Percentiles rank a stretch among this genome's conserved stretches.
Conservation (phyloP, 1,140 invertebrate species). For the Leguminivora glycinivorella region DNA sequence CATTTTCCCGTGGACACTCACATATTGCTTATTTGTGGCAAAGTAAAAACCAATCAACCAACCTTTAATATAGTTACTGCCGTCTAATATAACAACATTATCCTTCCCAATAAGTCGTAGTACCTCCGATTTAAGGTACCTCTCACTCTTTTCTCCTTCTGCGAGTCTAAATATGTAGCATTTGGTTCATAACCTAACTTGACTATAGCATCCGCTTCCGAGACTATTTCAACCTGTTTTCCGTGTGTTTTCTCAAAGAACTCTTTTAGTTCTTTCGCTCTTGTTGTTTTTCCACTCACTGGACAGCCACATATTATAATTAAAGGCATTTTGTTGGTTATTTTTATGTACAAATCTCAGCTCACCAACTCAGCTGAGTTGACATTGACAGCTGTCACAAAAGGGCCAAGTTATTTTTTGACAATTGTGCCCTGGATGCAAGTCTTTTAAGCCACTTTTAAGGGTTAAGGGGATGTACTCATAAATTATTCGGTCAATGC, state of each 20-base stretch:
- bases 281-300: conserved; percentile 90
- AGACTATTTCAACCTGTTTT: conserved; percentile 86
- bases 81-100: conserved; percentile 95
- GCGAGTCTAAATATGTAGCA: conserved; percentile 86
- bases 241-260: conserved; percentile 82
- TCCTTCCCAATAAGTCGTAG: conserved; percentile 87
- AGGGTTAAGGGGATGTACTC: too few relatives aligned
- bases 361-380: not conserved
- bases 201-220: conserved; percentile 83
- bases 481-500: too few relatives aligned
- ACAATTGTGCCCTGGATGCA: too few relatives aligned
- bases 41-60: too few relatives aligned
- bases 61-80: conserved; percentile 98
- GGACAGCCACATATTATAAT: conserved; percentile 92
- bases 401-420: too few relatives aligned
- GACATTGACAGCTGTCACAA: not conserved
- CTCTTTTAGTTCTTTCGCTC: conserved; percentile 84
- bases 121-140: conserved; percentile 92
- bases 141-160: conserved; percentile 92
- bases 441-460: too few relatives aligned
- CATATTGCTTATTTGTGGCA: too few relatives aligned
- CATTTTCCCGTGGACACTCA: too few relatives aligned
- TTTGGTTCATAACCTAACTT: conserved; percentile 86
- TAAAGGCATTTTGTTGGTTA: conserved; percentile 86
- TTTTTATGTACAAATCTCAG: not conserved